Conservation (phyloP, 1,140 invertebrate species). For the Muscidifurax raptorellus region DNA sequence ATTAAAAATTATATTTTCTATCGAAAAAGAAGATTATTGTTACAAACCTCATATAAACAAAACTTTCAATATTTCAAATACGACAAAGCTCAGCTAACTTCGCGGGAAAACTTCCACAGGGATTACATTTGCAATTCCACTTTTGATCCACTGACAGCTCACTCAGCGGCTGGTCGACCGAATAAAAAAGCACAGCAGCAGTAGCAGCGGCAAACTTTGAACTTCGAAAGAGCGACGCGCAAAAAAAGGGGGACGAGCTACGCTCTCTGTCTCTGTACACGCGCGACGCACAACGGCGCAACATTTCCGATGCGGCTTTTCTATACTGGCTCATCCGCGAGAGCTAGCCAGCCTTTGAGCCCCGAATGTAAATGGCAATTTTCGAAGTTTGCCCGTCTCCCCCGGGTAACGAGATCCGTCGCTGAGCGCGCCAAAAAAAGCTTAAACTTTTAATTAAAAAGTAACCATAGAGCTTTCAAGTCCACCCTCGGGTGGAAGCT, state of each 20-base stretch:
- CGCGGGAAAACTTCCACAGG: neutral
- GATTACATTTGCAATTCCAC: slow-evolving; percentile 13
- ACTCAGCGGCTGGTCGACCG: neutral
- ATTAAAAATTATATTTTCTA: no score
- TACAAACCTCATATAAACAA: no score
- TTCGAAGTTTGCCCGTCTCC: slow-evolving; percentile 27
- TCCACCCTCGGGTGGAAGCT: neutral
- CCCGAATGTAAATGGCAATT: slow-evolving; percentile 42
- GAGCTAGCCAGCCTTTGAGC: slow-evolving; percentile 20
- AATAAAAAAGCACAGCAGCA: neutral
- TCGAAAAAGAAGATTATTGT: no score
- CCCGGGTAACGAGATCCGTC: slow-evolving; percentile 30
- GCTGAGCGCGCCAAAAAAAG: neutral
- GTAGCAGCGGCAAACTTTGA: neutral
- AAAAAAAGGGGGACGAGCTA: neutral
- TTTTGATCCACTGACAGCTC: slow-evolving; percentile 2
- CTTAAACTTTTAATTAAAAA: slow-evolving; percentile 74
- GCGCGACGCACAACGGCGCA: neutral
- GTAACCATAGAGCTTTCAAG: slow-evolving; percentile 61
- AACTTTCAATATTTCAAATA: neutral
- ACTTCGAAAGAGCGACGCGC: neutral
- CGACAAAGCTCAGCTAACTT: neutral
- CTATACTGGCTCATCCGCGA: neutral
- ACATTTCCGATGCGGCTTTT: slow-evolving; percentile 11
- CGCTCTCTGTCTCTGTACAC: neutral